These are phyloP conservation scores for Coleophora flavipennella DNA, from an alignment of 2,888 invertebrate genomes.

Conservation along the genomic window DNA sequence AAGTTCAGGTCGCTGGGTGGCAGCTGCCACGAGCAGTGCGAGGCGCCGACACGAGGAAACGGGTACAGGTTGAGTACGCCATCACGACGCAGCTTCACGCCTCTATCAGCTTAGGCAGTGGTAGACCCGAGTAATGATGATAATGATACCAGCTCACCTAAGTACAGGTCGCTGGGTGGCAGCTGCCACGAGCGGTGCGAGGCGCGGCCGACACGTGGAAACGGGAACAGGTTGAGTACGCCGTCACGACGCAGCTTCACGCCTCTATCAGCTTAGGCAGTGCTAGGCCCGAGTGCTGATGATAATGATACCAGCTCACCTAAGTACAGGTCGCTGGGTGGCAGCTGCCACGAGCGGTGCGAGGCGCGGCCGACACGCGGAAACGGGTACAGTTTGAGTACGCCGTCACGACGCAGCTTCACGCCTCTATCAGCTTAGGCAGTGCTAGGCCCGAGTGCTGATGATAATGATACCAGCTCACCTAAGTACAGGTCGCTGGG, in stretches of 20 bases:
- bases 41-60: too few relatives aligned
- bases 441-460: too few relatives aligned
- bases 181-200: not conserved
- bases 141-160: not conserved
- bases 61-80: too few relatives aligned
- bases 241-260: slow-evolving; percentile 68
- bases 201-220: slow-evolving; percentile 56
- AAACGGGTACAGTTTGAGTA: slow-evolving; percentile 73
- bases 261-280: slow-evolving; percentile 28
- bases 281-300: too few relatives aligned
- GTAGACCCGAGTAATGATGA: too few relatives aligned
- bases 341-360: slow-evolving; percentile 56
- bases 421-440: slow-evolving; percentile 48
- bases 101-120: too few relatives aligned
- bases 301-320: too few relatives aligned
- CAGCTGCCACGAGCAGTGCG: too few relatives aligned
- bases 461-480: too few relatives aligned
- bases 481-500: slow-evolving; percentile 63
- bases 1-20: too few relatives aligned
- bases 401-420: slow-evolving; percentile 68
- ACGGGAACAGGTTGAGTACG: slow-evolving; percentile 72
- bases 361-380: slow-evolving; percentile 74
- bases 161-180: not conserved
- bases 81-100: too few relatives aligned
- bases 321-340: slow-evolving; percentile 60